Evolutionary conservation across 2,888 invertebrate species (phyloP), one percentile per base, ranked within the genome.

Genomic region (Pandemis corylana): DNA sequence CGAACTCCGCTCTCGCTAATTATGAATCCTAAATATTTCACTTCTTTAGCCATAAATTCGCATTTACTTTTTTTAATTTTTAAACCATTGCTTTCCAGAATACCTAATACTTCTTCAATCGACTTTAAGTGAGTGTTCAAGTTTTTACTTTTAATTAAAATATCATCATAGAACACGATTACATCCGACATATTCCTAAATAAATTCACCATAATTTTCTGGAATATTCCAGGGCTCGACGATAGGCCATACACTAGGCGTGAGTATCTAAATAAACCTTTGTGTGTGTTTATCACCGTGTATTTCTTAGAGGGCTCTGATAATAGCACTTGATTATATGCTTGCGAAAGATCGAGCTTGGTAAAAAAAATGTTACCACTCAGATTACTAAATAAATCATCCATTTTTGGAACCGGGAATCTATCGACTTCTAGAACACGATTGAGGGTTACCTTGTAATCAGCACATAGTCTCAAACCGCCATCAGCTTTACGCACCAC

Each of bases 401-500:
- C 76, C 13, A 77, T 49, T 53, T 51, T 69, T 5, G 77, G 77
- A 9, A 74, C 13, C 0, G 76, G 76, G n/a, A 61, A 75, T 15
- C 71, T 59, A 49, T 76, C 76, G 15, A 76, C 69, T 46, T 61
- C 13, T 53, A 76, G 63, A 15, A 53, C 70, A 4, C 44, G 63
- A 46, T 76, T 72, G 2, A 76, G n/a, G n/a, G 76, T 76, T 2
- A 59, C 63, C 49, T 76, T 76, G 28, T 67, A 76, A 15, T 76
- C 76, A 5, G 70, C 76, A 53, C 73, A 76, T 9, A 71, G 65
- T 12, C 71, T 44, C 9, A 76, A n/a, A 4, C 15, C 9, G 7
- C 76, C 66, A 51, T 75, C 78, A 0, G 70, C 62, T 15, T 76
- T 76, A 10, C 66, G 71, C 15, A 78, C 77, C 15, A 77, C 72